phyloP scores from a whole-genome alignment of 2,797 vertebrate genomes.

The Acipenser transmontanus region DNA sequence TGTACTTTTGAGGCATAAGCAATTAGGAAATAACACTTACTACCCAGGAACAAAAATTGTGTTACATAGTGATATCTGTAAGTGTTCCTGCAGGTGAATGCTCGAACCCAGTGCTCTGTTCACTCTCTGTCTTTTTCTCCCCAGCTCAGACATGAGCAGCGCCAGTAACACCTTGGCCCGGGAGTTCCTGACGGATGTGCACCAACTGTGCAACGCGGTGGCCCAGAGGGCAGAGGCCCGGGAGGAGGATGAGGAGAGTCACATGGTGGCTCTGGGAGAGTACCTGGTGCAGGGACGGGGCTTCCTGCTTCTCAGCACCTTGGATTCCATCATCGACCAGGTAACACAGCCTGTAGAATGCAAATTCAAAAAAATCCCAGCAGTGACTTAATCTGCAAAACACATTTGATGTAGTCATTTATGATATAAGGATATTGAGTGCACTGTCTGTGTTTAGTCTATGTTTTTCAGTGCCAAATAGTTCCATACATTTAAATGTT shows the following conservation, averaged over 20 bases:
- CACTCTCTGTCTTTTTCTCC: slow-evolving; percentile 13
- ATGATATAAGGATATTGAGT: too few species aligned
- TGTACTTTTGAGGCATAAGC: too few species aligned
- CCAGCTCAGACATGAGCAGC: slow-evolving; percentile 91
- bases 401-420: too few species aligned
- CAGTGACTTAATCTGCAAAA: too few species aligned
- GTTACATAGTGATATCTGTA: too few species aligned
- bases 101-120: background rate
- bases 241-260: slow-evolving; percentile 86
- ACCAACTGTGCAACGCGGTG: slow-evolving; percentile 89
- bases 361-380: too few species aligned
- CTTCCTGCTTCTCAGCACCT: slow-evolving; percentile 80
- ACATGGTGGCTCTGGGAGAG: slow-evolving; percentile 90
- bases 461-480: too few species aligned
- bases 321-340: slow-evolving; percentile 91
- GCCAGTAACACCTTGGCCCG: slow-evolving; percentile 92
- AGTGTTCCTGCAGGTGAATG: too few species aligned
- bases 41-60: too few species aligned
- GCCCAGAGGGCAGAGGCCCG: slow-evolving; percentile 76
- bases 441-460: too few species aligned
- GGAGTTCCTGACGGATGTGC: slow-evolving; percentile 94
- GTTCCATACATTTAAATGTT: too few species aligned
- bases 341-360: slow-evolving; percentile 42
- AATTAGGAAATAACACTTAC: too few species aligned
- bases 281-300: slow-evolving; percentile 90